Conservation (phyloP, 92 coral and sea anemone genomes). For the Virgularia gustaviana region DNA sequence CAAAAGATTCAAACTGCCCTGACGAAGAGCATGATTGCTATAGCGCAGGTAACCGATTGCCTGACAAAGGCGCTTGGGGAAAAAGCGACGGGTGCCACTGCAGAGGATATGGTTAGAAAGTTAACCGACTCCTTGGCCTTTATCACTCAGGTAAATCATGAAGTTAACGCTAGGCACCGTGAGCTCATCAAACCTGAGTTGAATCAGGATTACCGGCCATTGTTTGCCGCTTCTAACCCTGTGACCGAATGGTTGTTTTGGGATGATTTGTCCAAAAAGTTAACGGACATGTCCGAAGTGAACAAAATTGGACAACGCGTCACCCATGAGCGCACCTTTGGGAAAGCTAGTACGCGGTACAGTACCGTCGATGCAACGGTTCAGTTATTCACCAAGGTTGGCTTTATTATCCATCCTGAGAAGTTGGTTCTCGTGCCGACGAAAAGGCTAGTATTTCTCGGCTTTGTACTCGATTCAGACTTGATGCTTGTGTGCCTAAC, state of each 20-base stretch:
- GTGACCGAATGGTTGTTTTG: slow-evolving; percentile 13
- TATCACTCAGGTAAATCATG: neutral
- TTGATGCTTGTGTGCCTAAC: slow-evolving; percentile 10
- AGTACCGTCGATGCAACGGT: too few relatives aligned
- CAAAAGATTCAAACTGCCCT: slow-evolving; percentile 17
- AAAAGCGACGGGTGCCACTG: neutral
- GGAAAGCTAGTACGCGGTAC: too few relatives aligned
- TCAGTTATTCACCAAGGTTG: too few relatives aligned
- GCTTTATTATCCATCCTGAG: slow-evolving; percentile 29
- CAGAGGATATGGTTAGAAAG: neutral
- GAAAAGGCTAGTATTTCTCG: too few relatives aligned
- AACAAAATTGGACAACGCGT: slow-evolving; percentile 8
- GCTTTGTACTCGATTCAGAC: slow-evolving; percentile 4
- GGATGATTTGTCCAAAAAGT: slow-evolving; percentile 4
- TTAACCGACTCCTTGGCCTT: too few relatives aligned
- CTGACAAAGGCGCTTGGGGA: neutral
- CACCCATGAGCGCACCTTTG: neutral
- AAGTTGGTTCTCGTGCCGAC: slow-evolving; percentile 34
- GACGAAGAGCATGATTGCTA: neutral
- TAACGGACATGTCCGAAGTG: too few relatives aligned
- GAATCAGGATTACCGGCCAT: slow-evolving; percentile 8
- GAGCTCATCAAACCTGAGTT: slow-evolving; percentile 3
- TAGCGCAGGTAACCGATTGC: slow-evolving; percentile 8
- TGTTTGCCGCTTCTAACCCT: slow-evolving; percentile 7
- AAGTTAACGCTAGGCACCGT: neutral